Base-by-base conservation (phyloP, 2,113 vertebrate species). In the Tupaia chinensis region DNA sequence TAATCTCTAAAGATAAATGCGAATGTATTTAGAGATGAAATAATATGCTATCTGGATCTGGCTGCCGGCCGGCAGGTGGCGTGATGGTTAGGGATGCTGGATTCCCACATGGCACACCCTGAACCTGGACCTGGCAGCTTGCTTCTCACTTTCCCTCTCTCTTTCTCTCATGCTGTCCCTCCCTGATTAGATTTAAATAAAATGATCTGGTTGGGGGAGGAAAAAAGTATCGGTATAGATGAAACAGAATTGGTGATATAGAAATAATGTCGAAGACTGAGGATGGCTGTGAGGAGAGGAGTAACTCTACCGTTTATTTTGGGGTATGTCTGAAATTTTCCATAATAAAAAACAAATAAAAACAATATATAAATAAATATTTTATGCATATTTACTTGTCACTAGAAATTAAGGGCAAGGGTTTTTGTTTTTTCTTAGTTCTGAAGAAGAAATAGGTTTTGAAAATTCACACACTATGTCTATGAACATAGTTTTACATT, bases 361-460 rank as follows among this genome's bases (percentile, higher is more conserved):
- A n/a, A 89, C 44, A 44, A 44, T 44, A 44, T 44, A 44, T 44
- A 44, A 94, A 60, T 2, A 96, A 87, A 56, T 34, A 88, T 27
- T 89, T 53, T 23, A 54, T 65, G 22, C 8, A 79, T 66, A 34
- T 79, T 88, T 91, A 65, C 25, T 86, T 83, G 54, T 29, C 32
- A 79, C 17, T 70, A 60, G 77, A 95, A 83, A 78, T 54, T 80
- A 94, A 94, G 32, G 7, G 58, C 84, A 86, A 79, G 22, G 3
- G 13, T 27, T 74, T 83, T 69, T 61, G 8, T 63, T 81, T 60
- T 56, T 16, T 83, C 14, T 79, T 68, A 76, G 20, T 70, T 85
- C 54, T 63, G 73, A 91, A 80, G 27, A 63, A 16, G 9, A 29
- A 74, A 76, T 56, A 23, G 8, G 63, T 86, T 65, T 89, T 63